phyloP scores from a whole-genome alignment of 2,113 vertebrate species.

The Erythrocebus patas region DNA sequence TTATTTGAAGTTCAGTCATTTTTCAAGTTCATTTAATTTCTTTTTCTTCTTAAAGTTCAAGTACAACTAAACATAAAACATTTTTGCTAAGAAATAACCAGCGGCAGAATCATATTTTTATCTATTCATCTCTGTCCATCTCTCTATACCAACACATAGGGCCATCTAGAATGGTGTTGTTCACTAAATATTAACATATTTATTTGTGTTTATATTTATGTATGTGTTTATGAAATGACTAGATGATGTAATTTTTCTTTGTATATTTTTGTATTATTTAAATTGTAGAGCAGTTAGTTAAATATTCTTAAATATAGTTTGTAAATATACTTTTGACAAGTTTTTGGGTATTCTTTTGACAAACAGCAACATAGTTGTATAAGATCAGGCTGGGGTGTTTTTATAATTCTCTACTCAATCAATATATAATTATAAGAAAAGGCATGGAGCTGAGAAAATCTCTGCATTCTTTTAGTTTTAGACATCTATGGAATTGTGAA shows the following conservation, averaged over 20 bases:
- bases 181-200: not conserved
- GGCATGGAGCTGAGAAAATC: not conserved
- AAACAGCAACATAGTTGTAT: not conserved
- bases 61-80: not conserved
- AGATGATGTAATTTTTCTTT: not conserved
- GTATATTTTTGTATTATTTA: not conserved
- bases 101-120: not conserved
- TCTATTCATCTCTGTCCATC: not conserved
- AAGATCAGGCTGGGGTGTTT: not conserved
- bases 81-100: not conserved
- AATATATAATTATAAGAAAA: not conserved
- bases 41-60: not conserved
- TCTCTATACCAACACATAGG: not conserved
- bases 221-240: not conserved
- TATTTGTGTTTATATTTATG: not conserved
- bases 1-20: not conserved
- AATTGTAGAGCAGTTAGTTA: not conserved
- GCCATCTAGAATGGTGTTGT: not conserved
- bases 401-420: not conserved
- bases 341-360: not conserved
- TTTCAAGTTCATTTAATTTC: not conserved
- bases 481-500: not conserved
- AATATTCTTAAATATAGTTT: not conserved
- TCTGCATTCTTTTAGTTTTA: constrained; percentile 40
- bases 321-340: not conserved